phyloP scores from a whole-genome alignment of 1,140 invertebrate genomes.

The Caenorhabditis latens region DNA sequence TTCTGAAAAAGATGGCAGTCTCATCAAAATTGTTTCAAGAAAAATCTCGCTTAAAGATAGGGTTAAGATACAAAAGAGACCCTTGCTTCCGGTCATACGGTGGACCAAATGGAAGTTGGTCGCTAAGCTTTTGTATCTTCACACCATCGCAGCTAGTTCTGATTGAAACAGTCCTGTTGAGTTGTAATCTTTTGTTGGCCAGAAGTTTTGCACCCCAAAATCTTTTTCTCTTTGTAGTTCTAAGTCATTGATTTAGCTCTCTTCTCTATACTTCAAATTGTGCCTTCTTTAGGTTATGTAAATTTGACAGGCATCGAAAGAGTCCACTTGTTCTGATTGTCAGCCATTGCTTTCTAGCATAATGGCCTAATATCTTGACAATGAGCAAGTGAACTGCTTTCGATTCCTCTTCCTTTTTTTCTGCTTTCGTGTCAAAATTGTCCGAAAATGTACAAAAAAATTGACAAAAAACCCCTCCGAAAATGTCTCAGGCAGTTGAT shows the following conservation, averaged over 20 bases:
- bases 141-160: neutral
- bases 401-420: neutral
- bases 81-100: constrained; percentile 62
- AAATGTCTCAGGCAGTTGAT: constrained; percentile 53
- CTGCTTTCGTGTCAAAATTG: constrained; percentile 53
- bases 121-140: constrained; percentile 12
- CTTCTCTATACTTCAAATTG: constrained; percentile 16
- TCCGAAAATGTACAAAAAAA: constrained; percentile 55
- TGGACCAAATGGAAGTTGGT: constrained; percentile 62
- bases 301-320: constrained; percentile 23
- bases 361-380: constrained; percentile 19
- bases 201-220: neutral
- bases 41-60: neutral
- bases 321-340: constrained; percentile 23
- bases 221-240: neutral
- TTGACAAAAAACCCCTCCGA: constrained; percentile 43
- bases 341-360: neutral
- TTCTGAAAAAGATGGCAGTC: neutral
- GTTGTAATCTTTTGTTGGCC: neutral
- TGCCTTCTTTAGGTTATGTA: constrained; percentile 27
- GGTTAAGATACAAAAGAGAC: constrained; percentile 47
- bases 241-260: constrained; percentile 34
- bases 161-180: neutral
- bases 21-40: neutral
- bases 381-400: constrained; percentile 31